A percentile compares a stretch with the other conserved stretches of the same genome.
These are phyloP conservation scores for Wiebesia pumilae DNA, from an alignment of 1,140 invertebrate species.

Conservation along the genomic window DNA sequence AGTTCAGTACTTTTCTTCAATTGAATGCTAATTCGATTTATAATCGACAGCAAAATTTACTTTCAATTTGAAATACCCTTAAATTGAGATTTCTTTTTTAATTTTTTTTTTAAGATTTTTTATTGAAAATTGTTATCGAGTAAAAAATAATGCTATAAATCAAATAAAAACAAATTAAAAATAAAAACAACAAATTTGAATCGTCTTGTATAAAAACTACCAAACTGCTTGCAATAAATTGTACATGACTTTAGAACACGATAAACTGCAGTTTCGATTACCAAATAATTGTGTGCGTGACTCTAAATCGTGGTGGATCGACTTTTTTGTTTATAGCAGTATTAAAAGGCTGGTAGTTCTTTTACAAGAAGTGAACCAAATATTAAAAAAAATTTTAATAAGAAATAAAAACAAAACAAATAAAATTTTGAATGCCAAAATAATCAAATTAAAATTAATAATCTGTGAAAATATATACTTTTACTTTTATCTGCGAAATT, in stretches of 20 bases:
- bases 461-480: too few relatives aligned
- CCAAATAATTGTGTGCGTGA: constrained; percentile 16
- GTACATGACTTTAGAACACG: constrained; percentile 8
- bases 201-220: constrained; percentile 48
- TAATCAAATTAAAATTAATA: constrained; percentile 17
- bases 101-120: constrained; percentile 59
- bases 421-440: constrained; percentile 11
- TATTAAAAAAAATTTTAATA: constrained; percentile 26
- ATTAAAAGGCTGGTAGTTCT: constrained; percentile 17
- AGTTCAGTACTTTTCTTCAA: neutral
- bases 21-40: neutral
- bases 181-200: constrained; percentile 44
- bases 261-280: neutral
- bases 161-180: constrained; percentile 47
- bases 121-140: constrained; percentile 55
- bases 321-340: constrained; percentile 18
- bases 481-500: too few relatives aligned
- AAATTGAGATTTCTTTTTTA: constrained; percentile 38
- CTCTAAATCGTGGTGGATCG: neutral
- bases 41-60: neutral
- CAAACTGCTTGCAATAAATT: constrained; percentile 20
- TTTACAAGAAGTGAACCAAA: constrained; percentile 39
- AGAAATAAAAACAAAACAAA: constrained; percentile 38
- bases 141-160: constrained; percentile 56
- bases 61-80: neutral